Evolutionary conservation across 2,888 invertebrate species (phyloP).

Genomic region (Macrostomum cliftonense): DNA sequence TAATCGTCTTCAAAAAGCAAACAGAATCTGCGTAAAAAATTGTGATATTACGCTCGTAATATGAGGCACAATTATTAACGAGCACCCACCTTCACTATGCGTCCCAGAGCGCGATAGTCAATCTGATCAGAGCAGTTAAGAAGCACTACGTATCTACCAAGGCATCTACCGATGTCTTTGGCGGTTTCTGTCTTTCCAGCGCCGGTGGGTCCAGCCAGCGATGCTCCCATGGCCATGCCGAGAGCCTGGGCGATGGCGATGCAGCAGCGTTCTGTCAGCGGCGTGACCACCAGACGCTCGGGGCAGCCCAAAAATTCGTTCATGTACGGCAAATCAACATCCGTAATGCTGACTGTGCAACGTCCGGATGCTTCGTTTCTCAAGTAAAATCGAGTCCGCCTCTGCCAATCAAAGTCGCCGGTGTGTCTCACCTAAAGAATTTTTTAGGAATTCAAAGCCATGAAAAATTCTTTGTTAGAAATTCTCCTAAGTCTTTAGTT

Average conservation of each 20-base stretch:
- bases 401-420: slow-evolving; percentile 87
- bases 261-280: slow-evolving; percentile 89
- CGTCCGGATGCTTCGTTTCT: slow-evolving; percentile 78
- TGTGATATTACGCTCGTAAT: too few relatives aligned
- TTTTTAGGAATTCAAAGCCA: background rate
- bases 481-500: background rate
- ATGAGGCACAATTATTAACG: too few relatives aligned
- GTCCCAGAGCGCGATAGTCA: slow-evolving; percentile 83
- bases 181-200: slow-evolving; percentile 94
- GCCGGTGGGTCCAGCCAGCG: slow-evolving; percentile 84
- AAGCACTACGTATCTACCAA: slow-evolving; percentile 78
- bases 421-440: slow-evolving; percentile 59
- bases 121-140: slow-evolving; percentile 97
- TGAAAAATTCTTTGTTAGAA: background rate
- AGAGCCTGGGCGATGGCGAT: slow-evolving; percentile 85
- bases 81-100: slow-evolving; percentile 67
- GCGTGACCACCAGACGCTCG: slow-evolving; percentile 81
- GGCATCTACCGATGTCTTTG: slow-evolving; percentile 90
- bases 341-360: slow-evolving; percentile 76
- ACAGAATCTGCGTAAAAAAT: too few relatives aligned
- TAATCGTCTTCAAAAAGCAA: too few relatives aligned
- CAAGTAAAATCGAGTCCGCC: slow-evolving; percentile 87
- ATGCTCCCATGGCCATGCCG: slow-evolving; percentile 80
- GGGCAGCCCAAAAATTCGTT: slow-evolving; percentile 92
- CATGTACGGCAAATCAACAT: slow-evolving; percentile 79